Evolutionary conservation across 2,888 invertebrate genomes (phyloP).

Genomic region (Scaptomyza flava): DNA sequence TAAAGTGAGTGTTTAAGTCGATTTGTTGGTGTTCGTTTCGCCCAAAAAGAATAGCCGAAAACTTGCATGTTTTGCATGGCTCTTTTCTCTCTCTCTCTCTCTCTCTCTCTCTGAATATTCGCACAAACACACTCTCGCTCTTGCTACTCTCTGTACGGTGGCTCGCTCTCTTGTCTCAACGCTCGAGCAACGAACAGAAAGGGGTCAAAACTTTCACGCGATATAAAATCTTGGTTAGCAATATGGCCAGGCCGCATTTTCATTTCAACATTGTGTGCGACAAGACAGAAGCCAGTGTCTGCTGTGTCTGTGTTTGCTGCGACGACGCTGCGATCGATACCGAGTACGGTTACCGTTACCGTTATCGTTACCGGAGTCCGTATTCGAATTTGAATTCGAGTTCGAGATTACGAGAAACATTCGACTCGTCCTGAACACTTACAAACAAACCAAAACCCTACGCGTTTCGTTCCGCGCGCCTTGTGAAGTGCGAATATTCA

Average conservation of each 20-base stretch:
- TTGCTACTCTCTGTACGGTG: slow-evolving; percentile 38
- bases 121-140: slow-evolving; percentile 20
- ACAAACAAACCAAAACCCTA: background rate
- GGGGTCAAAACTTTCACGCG: slow-evolving; percentile 85
- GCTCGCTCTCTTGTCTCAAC: slow-evolving; percentile 26
- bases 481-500: slow-evolving; percentile 23
- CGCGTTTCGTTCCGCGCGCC: slow-evolving; percentile 41
- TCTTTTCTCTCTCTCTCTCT: slow-evolving; percentile 37
- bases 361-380: slow-evolving; percentile 20
- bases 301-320: slow-evolving; percentile 22
- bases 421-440: slow-evolving; percentile 52
- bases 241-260: slow-evolving; percentile 84
- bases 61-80: slow-evolving; percentile 71
- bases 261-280: slow-evolving; percentile 84
- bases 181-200: slow-evolving; percentile 80
- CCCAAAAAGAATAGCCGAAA: slow-evolving; percentile 60
- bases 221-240: slow-evolving; percentile 85
- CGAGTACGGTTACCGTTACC: slow-evolving; percentile 14
- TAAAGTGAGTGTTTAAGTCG: slow-evolving; percentile 17
- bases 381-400: slow-evolving; percentile 7
- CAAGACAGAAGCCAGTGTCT: slow-evolving; percentile 80
- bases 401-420: slow-evolving; percentile 16
- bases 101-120: slow-evolving; percentile 21
- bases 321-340: slow-evolving; percentile 48
- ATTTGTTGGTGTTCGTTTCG: slow-evolving; percentile 11